Evolutionary conservation across 1,140 invertebrate species (phyloP).

Genomic region (Cydia splendana): DNA sequence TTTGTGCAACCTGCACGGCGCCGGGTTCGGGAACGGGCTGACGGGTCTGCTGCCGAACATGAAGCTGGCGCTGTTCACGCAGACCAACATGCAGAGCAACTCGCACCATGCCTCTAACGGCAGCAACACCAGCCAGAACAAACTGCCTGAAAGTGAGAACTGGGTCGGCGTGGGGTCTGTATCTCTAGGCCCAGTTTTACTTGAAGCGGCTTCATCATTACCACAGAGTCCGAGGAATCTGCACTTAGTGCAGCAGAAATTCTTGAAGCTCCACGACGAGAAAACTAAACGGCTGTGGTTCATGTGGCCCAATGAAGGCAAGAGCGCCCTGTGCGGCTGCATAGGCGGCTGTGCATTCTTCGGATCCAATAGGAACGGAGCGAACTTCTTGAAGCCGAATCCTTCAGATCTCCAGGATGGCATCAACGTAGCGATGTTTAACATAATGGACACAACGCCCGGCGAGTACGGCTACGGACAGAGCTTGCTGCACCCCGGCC

Average conservation of each 20-base stretch:
- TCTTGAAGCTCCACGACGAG: constrained; percentile 93
- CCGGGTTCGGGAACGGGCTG: constrained; percentile 92
- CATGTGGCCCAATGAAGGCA: constrained; percentile 89
- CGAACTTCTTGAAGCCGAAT: constrained; percentile 92
- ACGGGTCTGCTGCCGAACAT: constrained; percentile 92
- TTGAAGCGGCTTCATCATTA: constrained; percentile 94
- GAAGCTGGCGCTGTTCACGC: constrained; percentile 72
- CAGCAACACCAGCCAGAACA: constrained; percentile 64
- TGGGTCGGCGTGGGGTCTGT: constrained; percentile 97
- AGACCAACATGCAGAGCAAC: constrained; percentile 73
- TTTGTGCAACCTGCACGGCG: constrained; percentile 96
- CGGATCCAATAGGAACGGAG: constrained; percentile 92
- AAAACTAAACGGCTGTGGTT: constrained; percentile 95
- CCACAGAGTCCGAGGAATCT: constrained; percentile 87
- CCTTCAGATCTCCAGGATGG: constrained; percentile 89
- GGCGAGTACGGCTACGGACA: constrained; percentile 92
- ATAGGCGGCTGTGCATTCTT: constrained; percentile 97
- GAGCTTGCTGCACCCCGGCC: constrained; percentile 92
- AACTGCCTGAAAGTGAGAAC: constrained; percentile 81
- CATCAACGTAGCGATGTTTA: constrained; percentile 86
- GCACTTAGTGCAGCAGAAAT: constrained; percentile 90
- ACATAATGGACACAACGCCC: constrained; percentile 76
- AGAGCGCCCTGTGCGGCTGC: constrained; percentile 92
- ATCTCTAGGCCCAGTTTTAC: constrained; percentile 91
- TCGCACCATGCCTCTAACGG: constrained; percentile 67